Conservation (phyloP, 2,888 invertebrate species). For the Leucozona laternaria region DNA sequence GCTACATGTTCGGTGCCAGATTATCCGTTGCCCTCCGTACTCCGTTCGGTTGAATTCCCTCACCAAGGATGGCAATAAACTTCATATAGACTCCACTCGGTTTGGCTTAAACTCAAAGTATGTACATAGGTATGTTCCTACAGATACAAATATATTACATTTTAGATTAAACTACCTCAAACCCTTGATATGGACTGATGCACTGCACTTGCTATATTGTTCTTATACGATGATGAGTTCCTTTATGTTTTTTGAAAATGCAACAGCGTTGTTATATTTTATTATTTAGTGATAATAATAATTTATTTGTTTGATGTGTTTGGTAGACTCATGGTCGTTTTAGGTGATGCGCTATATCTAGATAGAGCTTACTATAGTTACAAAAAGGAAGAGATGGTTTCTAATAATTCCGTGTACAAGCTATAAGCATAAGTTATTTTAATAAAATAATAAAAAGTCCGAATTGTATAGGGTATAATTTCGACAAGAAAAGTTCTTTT, state of each 20-base stretch:
- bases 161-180: slow-evolving; percentile 67
- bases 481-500: too few species aligned
- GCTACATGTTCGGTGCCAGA: slow-evolving; percentile 71
- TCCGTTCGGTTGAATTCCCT: slow-evolving; percentile 23
- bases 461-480: too few species aligned
- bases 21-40: slow-evolving; percentile 25
- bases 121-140: too few species aligned
- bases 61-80: slow-evolving; percentile 64
- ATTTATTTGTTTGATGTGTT: too few species aligned
- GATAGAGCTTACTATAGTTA: too few species aligned
- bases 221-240: slow-evolving; percentile 53
- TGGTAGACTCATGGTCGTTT: too few species aligned
- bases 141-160: slow-evolving; percentile 59
- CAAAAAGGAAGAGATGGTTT: too few species aligned
- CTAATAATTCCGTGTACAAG: too few species aligned
- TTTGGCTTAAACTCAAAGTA: slow-evolving; percentile 34
- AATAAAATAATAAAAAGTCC: too few species aligned
- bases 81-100: slow-evolving; percentile 46
- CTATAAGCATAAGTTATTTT: too few species aligned
- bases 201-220: slow-evolving; percentile 18
- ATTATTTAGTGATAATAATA: too few species aligned
- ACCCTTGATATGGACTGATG: slow-evolving; percentile 49
- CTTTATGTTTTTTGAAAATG: slow-evolving; percentile 6
- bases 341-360: too few species aligned
- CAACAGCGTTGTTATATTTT: slow-evolving; percentile 25